These are phyloP conservation scores for Hippocampus abdominalis DNA, from an alignment of 2,113 vertebrate genomes.

Conservation along the genomic window DNA sequence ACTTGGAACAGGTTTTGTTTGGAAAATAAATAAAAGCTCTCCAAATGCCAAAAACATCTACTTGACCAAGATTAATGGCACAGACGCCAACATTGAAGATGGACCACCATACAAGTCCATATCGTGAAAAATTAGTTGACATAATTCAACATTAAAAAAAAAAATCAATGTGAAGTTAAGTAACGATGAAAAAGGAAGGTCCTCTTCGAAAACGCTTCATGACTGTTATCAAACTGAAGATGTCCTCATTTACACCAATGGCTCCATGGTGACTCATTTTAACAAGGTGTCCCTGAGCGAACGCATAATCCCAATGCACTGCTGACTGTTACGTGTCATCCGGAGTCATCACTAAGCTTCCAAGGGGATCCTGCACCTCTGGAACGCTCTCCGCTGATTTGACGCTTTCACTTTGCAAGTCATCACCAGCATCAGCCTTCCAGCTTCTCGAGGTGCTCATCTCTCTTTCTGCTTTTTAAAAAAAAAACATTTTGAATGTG, in stretches of 20 bases:
- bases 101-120: not conserved
- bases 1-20: constrained; percentile 4
- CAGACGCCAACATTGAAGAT: not conserved
- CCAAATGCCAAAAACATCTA: constrained; percentile 3
- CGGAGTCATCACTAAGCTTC: constrained; percentile 58
- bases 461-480: not conserved
- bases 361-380: constrained; percentile 58
- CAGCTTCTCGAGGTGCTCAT: constrained; percentile 18
- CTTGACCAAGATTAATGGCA: not conserved
- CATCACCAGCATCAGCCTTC: constrained; percentile 25
- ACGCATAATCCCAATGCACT: constrained; percentile 1
- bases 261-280: not conserved
- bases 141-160: constrained; percentile 13
- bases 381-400: constrained; percentile 46
- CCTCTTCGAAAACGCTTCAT: not conserved
- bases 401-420: constrained; percentile 5
- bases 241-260: not conserved
- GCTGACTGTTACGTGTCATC: constrained; percentile 10
- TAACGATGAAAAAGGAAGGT: constrained; percentile 10
- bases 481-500: not conserved
- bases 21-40: constrained; percentile 8
- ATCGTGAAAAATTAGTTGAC: constrained; percentile 36
- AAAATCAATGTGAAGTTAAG: constrained; percentile 5
- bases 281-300: constrained; percentile 15
- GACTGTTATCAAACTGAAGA: not conserved